Percentiles rank a stretch among this genome's conserved stretches.
Evolutionary conservation across 2,888 invertebrate genomes (phyloP).

Genomic region (Hirtodrosophila trivittata): DNA sequence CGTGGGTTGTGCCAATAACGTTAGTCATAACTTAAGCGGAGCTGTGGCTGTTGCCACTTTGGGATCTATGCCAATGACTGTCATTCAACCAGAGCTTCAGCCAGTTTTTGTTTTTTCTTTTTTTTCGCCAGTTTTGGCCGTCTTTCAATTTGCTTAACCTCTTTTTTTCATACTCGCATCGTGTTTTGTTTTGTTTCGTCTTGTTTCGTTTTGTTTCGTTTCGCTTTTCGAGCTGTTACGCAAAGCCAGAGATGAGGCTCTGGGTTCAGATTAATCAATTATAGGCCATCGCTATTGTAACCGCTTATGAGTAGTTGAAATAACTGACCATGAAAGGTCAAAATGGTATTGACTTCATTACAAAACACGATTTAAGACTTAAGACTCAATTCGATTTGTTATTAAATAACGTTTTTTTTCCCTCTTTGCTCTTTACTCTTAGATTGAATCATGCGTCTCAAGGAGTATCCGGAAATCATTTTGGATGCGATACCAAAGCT

Average conservation of each 20-base stretch:
- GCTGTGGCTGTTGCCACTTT: too few relatives aligned
- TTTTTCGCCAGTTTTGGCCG: conserved; percentile 17
- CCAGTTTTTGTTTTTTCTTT: conserved; percentile 22
- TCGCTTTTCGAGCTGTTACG: conserved; percentile 49
- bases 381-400: too few relatives aligned
- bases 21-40: conserved; percentile 16
- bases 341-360: too few relatives aligned
- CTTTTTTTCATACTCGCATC: too few relatives aligned
- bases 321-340: conserved; percentile 36
- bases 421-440: neutral
- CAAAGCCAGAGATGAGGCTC: conserved; percentile 50
- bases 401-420: too few relatives aligned
- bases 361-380: too few relatives aligned
- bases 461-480: conserved; percentile 56
- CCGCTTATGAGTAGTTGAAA: conserved; percentile 44
- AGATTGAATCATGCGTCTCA: conserved; percentile 41
- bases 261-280: conserved; percentile 50
- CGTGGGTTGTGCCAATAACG: conserved; percentile 56
- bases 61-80: conserved; percentile 72
- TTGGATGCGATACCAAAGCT: conserved; percentile 62
- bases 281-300: conserved; percentile 37
- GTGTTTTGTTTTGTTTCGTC: conserved; percentile 53
- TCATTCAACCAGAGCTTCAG: conserved; percentile 49
- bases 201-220: conserved; percentile 17
- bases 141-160: conserved; percentile 32